phyloP scores from a whole-genome alignment of 2,888 invertebrate genomes.

The Erebia palarica region DNA sequence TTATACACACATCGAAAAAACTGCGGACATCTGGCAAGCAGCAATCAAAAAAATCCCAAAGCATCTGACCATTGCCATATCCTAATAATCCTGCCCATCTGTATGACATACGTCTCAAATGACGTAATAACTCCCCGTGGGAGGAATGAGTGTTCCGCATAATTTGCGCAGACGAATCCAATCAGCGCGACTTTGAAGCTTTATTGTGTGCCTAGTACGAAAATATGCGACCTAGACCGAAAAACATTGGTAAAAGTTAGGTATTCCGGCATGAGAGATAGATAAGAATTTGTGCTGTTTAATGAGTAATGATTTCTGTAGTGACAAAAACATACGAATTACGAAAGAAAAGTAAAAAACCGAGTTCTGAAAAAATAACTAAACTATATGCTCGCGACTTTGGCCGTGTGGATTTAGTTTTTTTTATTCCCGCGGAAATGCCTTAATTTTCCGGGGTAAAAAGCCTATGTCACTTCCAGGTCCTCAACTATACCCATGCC shows the following conservation, averaged over 20 bases:
- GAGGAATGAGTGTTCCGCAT: conserved; percentile 33
- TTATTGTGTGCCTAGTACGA: conserved; percentile 21
- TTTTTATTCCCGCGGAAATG: too few species aligned
- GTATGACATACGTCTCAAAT: conserved; percentile 26
- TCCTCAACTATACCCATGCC: too few species aligned
- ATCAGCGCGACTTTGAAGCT: conserved; percentile 15
- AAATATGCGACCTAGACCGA: conserved; percentile 20
- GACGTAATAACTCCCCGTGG: conserved; percentile 32
- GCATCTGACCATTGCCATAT: not conserved
- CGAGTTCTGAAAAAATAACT: too few species aligned
- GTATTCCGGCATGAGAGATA: conserved; percentile 15
- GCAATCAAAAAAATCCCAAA: conserved; percentile 1
- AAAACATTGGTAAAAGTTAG: conserved; percentile 14
- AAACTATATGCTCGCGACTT: too few species aligned
- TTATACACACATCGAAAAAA: not conserved
- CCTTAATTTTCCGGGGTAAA: too few species aligned
- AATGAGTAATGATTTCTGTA: not conserved
- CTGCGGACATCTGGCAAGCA: not conserved
- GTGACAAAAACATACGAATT: not conserved
- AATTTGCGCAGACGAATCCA: conserved; percentile 23
- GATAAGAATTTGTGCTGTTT: conserved; percentile 2
- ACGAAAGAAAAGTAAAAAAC: too few species aligned
- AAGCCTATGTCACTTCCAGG: too few species aligned
- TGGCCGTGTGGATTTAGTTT: too few species aligned
- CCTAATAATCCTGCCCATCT: conserved; percentile 18